These are phyloP conservation scores for Conomelus anceps DNA, from an alignment of 2,888 invertebrate species.

Conservation along the genomic window DNA sequence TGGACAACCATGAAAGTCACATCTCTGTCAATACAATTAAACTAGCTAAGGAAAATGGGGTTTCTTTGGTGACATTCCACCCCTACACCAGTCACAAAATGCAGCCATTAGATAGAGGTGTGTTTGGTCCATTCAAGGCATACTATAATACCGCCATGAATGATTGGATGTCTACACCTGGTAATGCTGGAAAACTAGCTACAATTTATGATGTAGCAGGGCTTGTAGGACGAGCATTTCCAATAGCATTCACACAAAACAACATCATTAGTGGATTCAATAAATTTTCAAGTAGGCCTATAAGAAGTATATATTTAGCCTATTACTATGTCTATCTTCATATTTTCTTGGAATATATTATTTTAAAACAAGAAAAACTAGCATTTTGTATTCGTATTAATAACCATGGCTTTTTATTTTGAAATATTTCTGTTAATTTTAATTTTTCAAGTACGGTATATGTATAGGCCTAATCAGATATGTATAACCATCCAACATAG, in stretches of 20 bases:
- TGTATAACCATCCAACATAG: too few species aligned
- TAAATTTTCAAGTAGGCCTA: too few species aligned
- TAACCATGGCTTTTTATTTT: too few species aligned
- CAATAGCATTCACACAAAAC: background rate
- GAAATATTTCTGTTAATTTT: too few species aligned
- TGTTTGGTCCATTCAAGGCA: background rate
- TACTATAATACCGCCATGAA: slow-evolving; percentile 1
- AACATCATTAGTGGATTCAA: slow-evolving; percentile 2
- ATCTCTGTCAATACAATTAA: slow-evolving; percentile 5
- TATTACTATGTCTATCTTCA: too few species aligned
- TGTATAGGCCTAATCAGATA: too few species aligned
- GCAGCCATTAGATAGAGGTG: slow-evolving; percentile 12
- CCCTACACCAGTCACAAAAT: slow-evolving; percentile 12
- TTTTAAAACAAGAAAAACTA: too few species aligned
- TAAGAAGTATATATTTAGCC: too few species aligned
- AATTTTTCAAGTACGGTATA: too few species aligned
- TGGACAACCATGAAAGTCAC: slow-evolving; percentile 19
- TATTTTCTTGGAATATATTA: too few species aligned
- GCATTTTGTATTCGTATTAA: too few species aligned
- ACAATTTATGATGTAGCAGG: slow-evolving; percentile 39
- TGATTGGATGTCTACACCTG: background rate
- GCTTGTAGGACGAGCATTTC: slow-evolving; percentile 25
- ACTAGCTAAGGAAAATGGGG: slow-evolving; percentile 8
- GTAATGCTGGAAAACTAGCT: slow-evolving; percentile 36
- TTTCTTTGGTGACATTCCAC: slow-evolving; percentile 13